Percentiles rank a stretch among this genome's conserved stretches.
Conservation (phyloP, 2,797 vertebrate genomes). For the Gymnocypris eckloni region DNA sequence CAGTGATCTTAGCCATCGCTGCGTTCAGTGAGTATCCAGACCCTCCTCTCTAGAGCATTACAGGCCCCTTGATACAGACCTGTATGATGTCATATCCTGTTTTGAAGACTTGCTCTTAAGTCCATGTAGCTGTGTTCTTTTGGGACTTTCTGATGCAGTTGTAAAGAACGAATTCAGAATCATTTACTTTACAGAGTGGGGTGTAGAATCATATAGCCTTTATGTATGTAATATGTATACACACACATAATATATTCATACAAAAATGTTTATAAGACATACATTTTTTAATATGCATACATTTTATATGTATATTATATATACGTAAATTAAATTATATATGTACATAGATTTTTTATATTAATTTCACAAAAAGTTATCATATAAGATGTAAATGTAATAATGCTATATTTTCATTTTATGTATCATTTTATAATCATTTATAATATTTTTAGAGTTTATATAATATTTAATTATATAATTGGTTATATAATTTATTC, state of each 20-base stretch:
- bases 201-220: not conserved
- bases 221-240: not conserved
- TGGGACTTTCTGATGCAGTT: not conserved
- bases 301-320: no score
- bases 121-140: not conserved
- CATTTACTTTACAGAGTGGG: not conserved
- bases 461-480: not conserved
- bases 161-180: not conserved
- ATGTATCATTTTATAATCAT: not conserved
- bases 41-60: not conserved
- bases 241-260: not conserved
- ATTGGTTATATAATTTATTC: not conserved
- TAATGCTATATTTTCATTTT: not conserved
- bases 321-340: no score
- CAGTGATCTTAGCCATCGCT: conserved; percentile 89
- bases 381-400: not conserved
- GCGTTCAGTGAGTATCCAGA: conserved; percentile 92
- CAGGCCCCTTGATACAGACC: not conserved
- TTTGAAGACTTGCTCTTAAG: not conserved
- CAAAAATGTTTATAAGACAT: no score
- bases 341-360: no score
- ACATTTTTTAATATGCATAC: no score
- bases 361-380: no score
- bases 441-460: not conserved
- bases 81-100: conserved; percentile 35